Evolutionary conservation across 2,113 vertebrate genomes (phyloP).

Genomic region (Oreochromis aureus): DNA sequence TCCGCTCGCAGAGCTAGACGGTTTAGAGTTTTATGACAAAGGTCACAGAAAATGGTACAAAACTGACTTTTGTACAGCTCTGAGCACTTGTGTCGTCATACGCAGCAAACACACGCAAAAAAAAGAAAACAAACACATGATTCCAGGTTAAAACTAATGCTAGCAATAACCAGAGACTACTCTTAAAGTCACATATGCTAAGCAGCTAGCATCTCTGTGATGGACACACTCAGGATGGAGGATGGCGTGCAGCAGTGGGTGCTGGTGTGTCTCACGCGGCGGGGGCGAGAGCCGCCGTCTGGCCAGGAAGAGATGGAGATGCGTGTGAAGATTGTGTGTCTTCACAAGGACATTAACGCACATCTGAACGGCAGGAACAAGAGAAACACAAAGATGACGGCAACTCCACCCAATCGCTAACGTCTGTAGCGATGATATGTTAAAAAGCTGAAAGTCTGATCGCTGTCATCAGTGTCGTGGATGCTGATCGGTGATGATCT

Average conservation of each 20-base stretch:
- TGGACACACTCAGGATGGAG: neutral
- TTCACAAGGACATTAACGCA: neutral
- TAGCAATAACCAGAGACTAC: neutral
- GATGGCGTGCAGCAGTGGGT: neutral
- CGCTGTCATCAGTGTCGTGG: neutral
- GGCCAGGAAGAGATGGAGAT: neutral
- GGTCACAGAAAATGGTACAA: neutral
- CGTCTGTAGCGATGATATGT: slow-evolving; percentile 43
- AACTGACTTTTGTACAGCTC: neutral
- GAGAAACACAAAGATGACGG: neutral
- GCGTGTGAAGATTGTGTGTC: neutral
- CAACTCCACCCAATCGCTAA: neutral
- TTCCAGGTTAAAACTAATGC: neutral
- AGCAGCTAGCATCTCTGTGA: slow-evolving; percentile 11
- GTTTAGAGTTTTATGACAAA: neutral
- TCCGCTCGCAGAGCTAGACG: neutral
- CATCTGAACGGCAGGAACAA: neutral
- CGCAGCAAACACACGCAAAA: neutral
- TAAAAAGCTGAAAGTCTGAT: slow-evolving; percentile 9
- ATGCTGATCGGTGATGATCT: neutral
- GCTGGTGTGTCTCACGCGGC: slow-evolving; percentile 17
- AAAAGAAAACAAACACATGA: neutral
- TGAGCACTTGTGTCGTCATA: neutral
- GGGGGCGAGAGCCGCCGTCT: neutral
- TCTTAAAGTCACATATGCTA: neutral